Conservation (phyloP, 1,140 invertebrate genomes). For the Drosophila pachea region DNA sequence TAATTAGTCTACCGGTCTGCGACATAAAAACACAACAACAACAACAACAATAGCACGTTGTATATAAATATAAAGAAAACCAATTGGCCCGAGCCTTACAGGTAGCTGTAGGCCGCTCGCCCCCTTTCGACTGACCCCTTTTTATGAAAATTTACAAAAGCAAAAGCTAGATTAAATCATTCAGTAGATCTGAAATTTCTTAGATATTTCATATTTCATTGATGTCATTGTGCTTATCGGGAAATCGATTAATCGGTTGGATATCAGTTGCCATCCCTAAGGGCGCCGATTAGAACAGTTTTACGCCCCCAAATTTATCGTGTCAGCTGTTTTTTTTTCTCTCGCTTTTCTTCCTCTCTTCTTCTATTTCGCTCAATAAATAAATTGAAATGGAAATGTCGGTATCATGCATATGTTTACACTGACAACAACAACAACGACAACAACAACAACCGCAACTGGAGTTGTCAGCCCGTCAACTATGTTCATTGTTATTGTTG, state of each 20-base stretch:
- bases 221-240: no score
- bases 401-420: conserved; percentile 58
- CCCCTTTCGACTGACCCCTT: not conserved
- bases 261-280: no score
- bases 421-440: conserved; percentile 30
- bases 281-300: not conserved
- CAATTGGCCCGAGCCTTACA: conserved; percentile 20
- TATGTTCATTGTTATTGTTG: conserved; percentile 35
- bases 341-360: not conserved
- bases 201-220: no score
- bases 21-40: conserved; percentile 17
- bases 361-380: conserved; percentile 35
- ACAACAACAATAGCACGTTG: no score
- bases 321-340: conserved; percentile 29
- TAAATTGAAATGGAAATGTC: conserved; percentile 63
- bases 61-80: conserved; percentile 13
- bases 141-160: no score
- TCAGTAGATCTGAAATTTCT: no score
- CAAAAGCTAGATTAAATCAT: no score
- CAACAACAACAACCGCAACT: conserved; percentile 26
- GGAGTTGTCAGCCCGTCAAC: conserved; percentile 30
- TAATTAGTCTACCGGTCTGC: conserved; percentile 70
- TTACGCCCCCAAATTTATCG: conserved; percentile 54
- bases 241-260: no score
- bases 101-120: conserved; percentile 5